These are phyloP conservation scores for Arrhopalites spinosus DNA, from an alignment of 2,888 invertebrate genomes.

Conservation along the genomic window DNA sequence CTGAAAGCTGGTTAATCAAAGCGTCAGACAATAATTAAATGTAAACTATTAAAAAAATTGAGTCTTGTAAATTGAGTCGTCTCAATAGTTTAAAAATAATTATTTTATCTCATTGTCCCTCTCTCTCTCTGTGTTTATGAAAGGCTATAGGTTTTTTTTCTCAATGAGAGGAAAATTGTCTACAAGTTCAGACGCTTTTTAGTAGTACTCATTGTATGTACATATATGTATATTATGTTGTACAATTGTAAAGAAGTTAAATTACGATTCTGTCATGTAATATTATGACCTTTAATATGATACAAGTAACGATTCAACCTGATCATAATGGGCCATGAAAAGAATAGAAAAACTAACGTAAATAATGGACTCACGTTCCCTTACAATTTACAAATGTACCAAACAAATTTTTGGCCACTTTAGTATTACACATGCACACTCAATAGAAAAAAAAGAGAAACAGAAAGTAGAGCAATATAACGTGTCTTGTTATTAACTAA, in stretches of 20 bases:
- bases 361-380: constrained; percentile 4
- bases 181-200: too few relatives aligned
- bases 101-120: too few relatives aligned
- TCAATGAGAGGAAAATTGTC: too few relatives aligned
- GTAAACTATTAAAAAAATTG: not conserved
- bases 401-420: too few relatives aligned
- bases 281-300: constrained; percentile 3
- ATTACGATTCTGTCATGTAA: constrained; percentile 1
- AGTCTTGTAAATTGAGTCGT: not conserved
- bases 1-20: not conserved
- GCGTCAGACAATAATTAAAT: not conserved
- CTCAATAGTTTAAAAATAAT: too few relatives aligned
- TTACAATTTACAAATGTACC: not conserved
- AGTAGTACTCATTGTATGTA: not conserved
- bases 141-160: too few relatives aligned
- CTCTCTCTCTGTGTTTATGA: too few relatives aligned
- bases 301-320: not conserved
- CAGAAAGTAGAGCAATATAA: constrained; percentile 40
- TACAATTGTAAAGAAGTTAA: not conserved
- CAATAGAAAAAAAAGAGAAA: constrained; percentile 15
- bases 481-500: constrained; percentile 17
- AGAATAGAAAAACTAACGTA: not conserved
- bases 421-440: too few relatives aligned
- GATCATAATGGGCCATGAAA: constrained; percentile 7
- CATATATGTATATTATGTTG: not conserved